A percentile compares a stretch with the other conserved stretches of the same genome.
These are phyloP conservation scores for Andrena trimmerana DNA, from an alignment of 2,888 invertebrate genomes.

Conservation along the genomic window DNA sequence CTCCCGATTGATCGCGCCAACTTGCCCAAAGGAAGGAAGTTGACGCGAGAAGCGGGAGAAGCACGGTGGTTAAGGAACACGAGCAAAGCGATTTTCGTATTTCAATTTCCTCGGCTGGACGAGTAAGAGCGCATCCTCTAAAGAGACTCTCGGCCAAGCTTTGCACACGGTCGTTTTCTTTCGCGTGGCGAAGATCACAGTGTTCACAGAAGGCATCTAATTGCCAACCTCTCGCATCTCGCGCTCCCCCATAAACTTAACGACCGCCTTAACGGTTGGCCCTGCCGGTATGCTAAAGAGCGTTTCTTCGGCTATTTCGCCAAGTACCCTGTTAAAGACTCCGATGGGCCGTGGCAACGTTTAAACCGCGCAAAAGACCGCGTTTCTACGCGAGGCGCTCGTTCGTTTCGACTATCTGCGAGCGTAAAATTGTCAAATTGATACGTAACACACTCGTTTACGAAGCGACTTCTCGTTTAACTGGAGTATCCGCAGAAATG, in stretches of 20 bases:
- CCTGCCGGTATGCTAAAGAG: conserved; percentile 79
- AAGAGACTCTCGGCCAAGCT: conserved; percentile 33
- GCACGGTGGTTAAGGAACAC: conserved; percentile 30
- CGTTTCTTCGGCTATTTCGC: conserved; percentile 74
- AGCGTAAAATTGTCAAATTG: conserved; percentile 46
- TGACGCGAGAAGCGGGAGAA: conserved; percentile 14
- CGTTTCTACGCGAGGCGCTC: conserved; percentile 34
- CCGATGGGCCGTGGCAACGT: conserved; percentile 72
- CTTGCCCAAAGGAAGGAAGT: conserved; percentile 13
- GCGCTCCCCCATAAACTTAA: conserved; percentile 83
- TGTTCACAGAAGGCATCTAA: conserved; percentile 81
- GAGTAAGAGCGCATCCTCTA: conserved; percentile 34
- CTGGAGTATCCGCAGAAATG: not conserved
- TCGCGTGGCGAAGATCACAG: conserved; percentile 82
- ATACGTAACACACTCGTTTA: conserved; percentile 32
- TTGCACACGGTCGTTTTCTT: conserved; percentile 69
- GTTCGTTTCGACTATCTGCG: conserved; percentile 29
- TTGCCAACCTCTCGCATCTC: conserved; percentile 79
- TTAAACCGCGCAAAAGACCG: conserved; percentile 58
- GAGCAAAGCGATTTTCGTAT: conserved; percentile 55
- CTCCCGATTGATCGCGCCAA: not conserved
- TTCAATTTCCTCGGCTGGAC: conserved; percentile 65
- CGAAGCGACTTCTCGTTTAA: conserved; percentile 11
- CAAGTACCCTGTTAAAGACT: conserved; percentile 79
- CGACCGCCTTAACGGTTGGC: conserved; percentile 81